phyloP scores from a whole-genome alignment of 2,888 invertebrate species.

The Drosophila melanocephala region DNA sequence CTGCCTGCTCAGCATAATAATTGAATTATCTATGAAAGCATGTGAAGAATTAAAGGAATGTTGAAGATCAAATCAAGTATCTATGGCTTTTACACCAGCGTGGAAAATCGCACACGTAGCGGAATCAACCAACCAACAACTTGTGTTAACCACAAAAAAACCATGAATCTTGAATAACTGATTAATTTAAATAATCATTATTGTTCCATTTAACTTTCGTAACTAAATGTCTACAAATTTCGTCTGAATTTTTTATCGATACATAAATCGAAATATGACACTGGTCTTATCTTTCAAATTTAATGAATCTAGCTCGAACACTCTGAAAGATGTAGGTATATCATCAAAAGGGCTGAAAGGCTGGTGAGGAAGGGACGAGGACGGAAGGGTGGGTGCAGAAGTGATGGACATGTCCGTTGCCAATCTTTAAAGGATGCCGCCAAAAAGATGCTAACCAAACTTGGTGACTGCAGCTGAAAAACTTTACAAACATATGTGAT shows the following conservation, averaged over 20 bases:
- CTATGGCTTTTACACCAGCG: background rate
- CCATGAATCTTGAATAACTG: no score
- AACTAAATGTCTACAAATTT: no score
- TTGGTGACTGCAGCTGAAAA: background rate
- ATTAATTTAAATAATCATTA: no score
- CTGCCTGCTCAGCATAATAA: conserved; percentile 44
- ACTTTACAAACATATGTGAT: background rate
- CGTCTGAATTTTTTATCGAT: background rate
- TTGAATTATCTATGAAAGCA: conserved; percentile 56
- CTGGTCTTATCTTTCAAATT: background rate
- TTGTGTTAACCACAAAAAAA: background rate
- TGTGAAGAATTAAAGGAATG: conserved; percentile 51
- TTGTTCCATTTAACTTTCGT: no score
- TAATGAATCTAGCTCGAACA: background rate
- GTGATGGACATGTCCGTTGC: background rate
- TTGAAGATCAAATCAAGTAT: conserved; percentile 36
- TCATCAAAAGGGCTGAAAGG: background rate
- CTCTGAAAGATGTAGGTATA: background rate
- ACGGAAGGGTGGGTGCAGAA: background rate
- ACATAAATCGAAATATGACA: background rate
- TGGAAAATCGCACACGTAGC: background rate
- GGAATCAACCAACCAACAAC: background rate
- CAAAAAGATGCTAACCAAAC: no score
- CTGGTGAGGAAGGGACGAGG: background rate
- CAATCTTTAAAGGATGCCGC: background rate